Evolutionary conservation across 2,113 vertebrate species (phyloP).

Genomic region (Sebastes fasciatus): DNA sequence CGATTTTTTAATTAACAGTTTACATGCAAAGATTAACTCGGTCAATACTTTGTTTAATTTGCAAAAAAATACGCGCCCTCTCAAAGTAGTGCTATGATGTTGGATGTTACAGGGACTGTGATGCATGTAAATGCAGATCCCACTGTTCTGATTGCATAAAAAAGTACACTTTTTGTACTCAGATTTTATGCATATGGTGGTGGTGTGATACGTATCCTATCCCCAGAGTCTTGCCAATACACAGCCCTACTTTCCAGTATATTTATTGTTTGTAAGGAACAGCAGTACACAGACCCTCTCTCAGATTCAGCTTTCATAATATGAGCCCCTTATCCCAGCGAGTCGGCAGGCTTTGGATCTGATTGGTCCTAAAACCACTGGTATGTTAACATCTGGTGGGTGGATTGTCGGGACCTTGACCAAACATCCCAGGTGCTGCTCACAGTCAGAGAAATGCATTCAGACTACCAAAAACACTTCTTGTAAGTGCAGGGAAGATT

Average conservation of each 20-base stretch:
- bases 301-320: constrained; percentile 19
- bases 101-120: too few relatives aligned
- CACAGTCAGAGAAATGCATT: constrained; percentile 21
- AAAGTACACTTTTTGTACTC: too few relatives aligned
- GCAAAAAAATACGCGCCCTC: too few relatives aligned
- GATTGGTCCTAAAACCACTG: constrained; percentile 33
- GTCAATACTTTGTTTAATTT: too few relatives aligned
- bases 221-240: too few relatives aligned
- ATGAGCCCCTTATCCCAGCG: constrained; percentile 28
- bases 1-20: too few relatives aligned
- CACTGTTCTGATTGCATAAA: too few relatives aligned
- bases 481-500: background rate
- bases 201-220: too few relatives aligned
- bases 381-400: constrained; percentile 50
- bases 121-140: too few relatives aligned
- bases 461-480: background rate
- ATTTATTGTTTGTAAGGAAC: constrained; percentile 19
- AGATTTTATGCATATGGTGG: too few relatives aligned
- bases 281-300: constrained; percentile 5
- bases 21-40: too few relatives aligned
- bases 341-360: constrained; percentile 7
- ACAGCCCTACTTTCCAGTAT: background rate
- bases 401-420: constrained; percentile 41
- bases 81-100: too few relatives aligned
- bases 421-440: constrained; percentile 42